A percentile compares a stretch with the other conserved stretches of the same genome.
These are phyloP conservation scores for rabbit (Oryctolagus cuniculus) DNA, from an alignment of 2,113 vertebrate genomes.

Conservation along the genomic window mOryCun1.1 NC_091434.1:167995001-167995500, in stretches of 20 bases:
- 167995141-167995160: neutral
- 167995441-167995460: neutral
- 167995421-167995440: neutral
- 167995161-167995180: neutral
- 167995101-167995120: neutral
- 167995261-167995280: conserved; percentile 71
- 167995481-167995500: conserved; percentile 63
- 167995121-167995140: neutral
- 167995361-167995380: conserved; percentile 77
- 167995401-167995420: neutral
- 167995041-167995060: neutral
- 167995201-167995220: rapidly evolving
- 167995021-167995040: neutral
- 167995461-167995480: conserved; percentile 5
- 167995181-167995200: neutral
- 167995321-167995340: conserved; percentile 55
- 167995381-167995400: conserved; percentile 64
- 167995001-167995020: neutral
- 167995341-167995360: conserved; percentile 71
- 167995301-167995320: conserved; percentile 80
- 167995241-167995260: conserved; percentile 38
- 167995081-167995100: neutral
- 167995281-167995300: conserved; percentile 74
- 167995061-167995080: neutral
- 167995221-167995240: neutral